A percentile compares a stretch with the other conserved stretches of the same genome.
Evolutionary conservation across 2,888 invertebrate species (phyloP).

Genomic region (Orthonevra nobilis): DNA sequence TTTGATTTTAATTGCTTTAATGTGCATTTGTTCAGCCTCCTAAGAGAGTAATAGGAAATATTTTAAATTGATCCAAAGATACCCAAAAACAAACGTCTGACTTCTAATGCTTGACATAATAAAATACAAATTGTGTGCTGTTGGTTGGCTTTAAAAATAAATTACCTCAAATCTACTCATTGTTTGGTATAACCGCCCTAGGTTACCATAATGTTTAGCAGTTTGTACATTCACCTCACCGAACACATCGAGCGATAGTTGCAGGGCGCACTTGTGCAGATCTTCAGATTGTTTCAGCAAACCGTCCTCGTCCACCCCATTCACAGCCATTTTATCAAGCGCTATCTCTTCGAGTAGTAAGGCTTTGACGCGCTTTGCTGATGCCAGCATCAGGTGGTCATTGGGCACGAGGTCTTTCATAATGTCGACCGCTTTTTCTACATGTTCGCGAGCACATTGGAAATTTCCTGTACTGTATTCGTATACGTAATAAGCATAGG

Average conservation of each 20-base stretch:
- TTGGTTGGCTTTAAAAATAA: slow-evolving; percentile 19
- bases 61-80: no score
- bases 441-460: slow-evolving; percentile 89
- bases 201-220: slow-evolving; percentile 97
- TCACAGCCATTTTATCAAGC: slow-evolving; percentile 84
- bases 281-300: slow-evolving; percentile 90
- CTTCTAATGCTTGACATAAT: no score
- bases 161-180: slow-evolving; percentile 90
- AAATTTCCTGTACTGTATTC: slow-evolving; percentile 95
- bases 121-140: slow-evolving; percentile 27
- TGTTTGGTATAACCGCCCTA: slow-evolving; percentile 95
- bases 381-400: slow-evolving; percentile 92
- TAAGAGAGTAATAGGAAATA: slow-evolving; percentile 74
- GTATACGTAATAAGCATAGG: slow-evolving; percentile 94
- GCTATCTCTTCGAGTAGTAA: slow-evolving; percentile 96
- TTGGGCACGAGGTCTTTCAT: slow-evolving; percentile 89
- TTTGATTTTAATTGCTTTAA: slow-evolving; percentile 95
- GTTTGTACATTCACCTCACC: slow-evolving; percentile 97
- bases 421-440: slow-evolving; percentile 90
- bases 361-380: slow-evolving; percentile 95
- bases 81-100: no score
- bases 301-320: slow-evolving; percentile 81
- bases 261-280: slow-evolving; percentile 90
- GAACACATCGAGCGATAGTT: slow-evolving; percentile 89
- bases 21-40: slow-evolving; percentile 95